These are phyloP conservation scores for Chironomus tentans DNA, from an alignment of 2,888 invertebrate species.

Conservation along the genomic window DNA sequence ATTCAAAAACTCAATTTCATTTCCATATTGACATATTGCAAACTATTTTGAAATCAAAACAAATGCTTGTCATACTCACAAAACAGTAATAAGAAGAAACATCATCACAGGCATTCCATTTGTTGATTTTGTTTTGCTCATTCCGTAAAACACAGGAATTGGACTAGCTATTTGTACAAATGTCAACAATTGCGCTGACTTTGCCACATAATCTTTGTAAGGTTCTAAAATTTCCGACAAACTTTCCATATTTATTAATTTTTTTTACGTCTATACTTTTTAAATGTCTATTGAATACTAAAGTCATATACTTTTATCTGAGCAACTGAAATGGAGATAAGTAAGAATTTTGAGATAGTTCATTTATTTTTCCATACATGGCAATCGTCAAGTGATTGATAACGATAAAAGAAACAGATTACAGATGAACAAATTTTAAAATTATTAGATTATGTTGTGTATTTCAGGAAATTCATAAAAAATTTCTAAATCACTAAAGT, in stretches of 20 bases:
- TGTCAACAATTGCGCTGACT: conserved; percentile 44
- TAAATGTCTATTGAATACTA: background rate
- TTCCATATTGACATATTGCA: no score
- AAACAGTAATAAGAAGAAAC: conserved; percentile 64
- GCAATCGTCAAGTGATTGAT: no score
- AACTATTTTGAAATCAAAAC: no score
- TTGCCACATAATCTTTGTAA: background rate
- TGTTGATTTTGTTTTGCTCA: conserved; percentile 58
- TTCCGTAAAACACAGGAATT: conserved; percentile 61
- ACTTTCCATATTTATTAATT: background rate
- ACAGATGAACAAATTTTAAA: no score
- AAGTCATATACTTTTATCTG: background rate
- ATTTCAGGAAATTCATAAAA: no score
- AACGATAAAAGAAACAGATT: no score
- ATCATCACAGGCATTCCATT: conserved; percentile 57
- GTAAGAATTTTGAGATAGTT: no score
- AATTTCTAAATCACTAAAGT: no score
- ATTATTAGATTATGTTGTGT: no score
- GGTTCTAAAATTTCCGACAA: conserved; percentile 3
- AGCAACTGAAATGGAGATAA: no score
- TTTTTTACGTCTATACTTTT: background rate
- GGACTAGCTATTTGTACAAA: conserved; percentile 78
- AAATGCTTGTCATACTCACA: conserved; percentile 50
- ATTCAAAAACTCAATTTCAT: no score
- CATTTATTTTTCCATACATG: no score